phyloP scores from a whole-genome alignment of 2,888 invertebrate genomes.

The Patella ulyssiponensis region DNA sequence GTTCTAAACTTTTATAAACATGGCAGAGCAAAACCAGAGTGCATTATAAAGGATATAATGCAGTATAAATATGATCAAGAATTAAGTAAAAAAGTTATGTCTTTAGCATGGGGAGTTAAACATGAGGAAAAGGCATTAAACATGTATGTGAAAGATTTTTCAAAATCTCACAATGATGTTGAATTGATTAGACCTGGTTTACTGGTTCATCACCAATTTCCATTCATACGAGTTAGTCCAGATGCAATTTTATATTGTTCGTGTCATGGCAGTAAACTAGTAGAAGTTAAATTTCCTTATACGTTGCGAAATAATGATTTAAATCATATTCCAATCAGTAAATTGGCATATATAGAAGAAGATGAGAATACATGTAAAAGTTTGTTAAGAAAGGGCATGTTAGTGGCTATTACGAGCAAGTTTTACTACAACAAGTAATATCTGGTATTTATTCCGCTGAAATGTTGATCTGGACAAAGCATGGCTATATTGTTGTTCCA shows the following conservation, averaged over 20 bases:
- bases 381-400: neutral
- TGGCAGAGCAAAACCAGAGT: neutral
- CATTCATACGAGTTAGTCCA: constrained; percentile 27
- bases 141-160: neutral
- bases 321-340: neutral
- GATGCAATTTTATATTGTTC: constrained; percentile 27
- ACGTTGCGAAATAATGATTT: neutral
- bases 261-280: constrained; percentile 23
- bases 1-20: neutral
- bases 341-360: neutral
- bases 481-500: too few relatives aligned
- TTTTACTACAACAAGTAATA: constrained; percentile 10
- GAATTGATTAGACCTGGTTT: constrained; percentile 15
- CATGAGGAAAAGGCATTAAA: constrained; percentile 19
- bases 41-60: constrained; percentile 18
- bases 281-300: constrained; percentile 30
- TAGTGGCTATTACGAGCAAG: constrained; percentile 26
- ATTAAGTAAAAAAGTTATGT: neutral
- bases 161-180: constrained; percentile 1
- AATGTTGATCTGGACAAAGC: too few relatives aligned
- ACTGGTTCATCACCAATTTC: neutral
- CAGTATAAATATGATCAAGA: neutral
- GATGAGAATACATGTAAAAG: too few relatives aligned
- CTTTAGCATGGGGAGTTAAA: constrained; percentile 17
- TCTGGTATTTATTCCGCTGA: too few relatives aligned